phyloP scores from a whole-genome alignment of 2,113 vertebrate species.

The Argyrosomus japonicus region DNA sequence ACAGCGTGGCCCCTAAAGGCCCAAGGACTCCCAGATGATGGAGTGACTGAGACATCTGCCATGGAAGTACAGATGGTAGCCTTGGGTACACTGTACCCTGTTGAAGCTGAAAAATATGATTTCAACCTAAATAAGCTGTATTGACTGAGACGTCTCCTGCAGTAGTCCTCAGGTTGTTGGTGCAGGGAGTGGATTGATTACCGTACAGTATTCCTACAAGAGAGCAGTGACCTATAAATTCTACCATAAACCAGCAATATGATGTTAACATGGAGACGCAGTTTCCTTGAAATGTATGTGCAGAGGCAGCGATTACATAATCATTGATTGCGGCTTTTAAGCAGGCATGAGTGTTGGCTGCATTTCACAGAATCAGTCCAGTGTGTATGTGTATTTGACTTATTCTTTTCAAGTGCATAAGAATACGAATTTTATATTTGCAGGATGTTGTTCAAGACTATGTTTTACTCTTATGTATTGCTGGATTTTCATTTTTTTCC shows the following conservation, averaged over 20 bases:
- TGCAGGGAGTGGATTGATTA: conserved; percentile 56
- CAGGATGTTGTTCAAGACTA: not conserved
- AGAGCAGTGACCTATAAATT: conserved; percentile 27
- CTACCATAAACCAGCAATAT: conserved; percentile 18
- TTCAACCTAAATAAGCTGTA: conserved; percentile 61
- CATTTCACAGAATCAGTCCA: not conserved
- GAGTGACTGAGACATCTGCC: conserved; percentile 70
- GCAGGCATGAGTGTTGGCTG: not conserved
- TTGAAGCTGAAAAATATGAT: conserved; percentile 68
- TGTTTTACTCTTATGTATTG: not conserved
- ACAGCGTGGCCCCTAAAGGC: conserved; percentile 59
- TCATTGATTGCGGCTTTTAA: not conserved
- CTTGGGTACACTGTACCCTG: conserved; percentile 62
- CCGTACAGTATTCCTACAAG: conserved; percentile 26
- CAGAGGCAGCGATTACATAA: not conserved
- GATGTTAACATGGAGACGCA: conserved; percentile 18
- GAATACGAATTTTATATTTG: not conserved
- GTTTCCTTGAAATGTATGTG: not conserved
- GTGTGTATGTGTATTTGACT: not conserved
- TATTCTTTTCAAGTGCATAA: not conserved
- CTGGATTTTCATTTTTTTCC: not conserved
- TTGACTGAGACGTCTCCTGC: conserved; percentile 60
- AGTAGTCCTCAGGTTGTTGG: conserved; percentile 48
- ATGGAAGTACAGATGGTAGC: conserved; percentile 70
- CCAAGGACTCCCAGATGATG: conserved; percentile 71